Evolutionary conservation across 1,140 invertebrate genomes (phyloP).

Genomic region (Notospermus geniculatus): DNA sequence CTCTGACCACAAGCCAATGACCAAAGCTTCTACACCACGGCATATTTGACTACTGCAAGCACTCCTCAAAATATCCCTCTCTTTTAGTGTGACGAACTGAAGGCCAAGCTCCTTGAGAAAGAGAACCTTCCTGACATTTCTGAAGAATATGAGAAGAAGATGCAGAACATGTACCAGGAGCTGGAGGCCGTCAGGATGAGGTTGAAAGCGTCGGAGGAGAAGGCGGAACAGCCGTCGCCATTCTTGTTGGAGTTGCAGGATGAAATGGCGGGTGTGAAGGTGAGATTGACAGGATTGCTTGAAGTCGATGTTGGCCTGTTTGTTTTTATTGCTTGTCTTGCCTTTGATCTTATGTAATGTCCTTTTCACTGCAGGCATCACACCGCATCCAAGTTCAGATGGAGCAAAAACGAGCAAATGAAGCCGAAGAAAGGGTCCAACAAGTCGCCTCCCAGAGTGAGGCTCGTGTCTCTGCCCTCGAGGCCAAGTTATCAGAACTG

Average conservation of each 20-base stretch:
- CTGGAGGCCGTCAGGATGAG: conserved; percentile 66
- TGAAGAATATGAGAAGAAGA: conserved; percentile 56
- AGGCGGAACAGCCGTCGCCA: conserved; percentile 64
- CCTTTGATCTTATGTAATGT: neutral
- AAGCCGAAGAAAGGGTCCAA: conserved; percentile 46
- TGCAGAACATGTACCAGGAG: conserved; percentile 64
- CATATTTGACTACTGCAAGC: too few relatives aligned
- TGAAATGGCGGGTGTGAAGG: conserved; percentile 70
- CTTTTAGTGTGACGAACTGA: conserved; percentile 35
- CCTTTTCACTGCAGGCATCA: conserved; percentile 53
- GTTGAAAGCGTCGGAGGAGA: conserved; percentile 62
- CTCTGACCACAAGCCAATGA: too few relatives aligned
- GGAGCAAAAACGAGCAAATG: conserved; percentile 45
- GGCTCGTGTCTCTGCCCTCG: conserved; percentile 72
- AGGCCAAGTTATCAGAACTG: conserved; percentile 75
- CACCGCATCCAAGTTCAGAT: conserved; percentile 51
- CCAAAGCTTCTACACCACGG: too few relatives aligned
- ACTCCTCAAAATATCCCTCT: neutral
- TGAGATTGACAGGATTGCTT: conserved; percentile 12
- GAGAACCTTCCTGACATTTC: conserved; percentile 27
- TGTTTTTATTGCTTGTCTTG: too few relatives aligned
- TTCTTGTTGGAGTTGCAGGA: conserved; percentile 67
- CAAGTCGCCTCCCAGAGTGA: conserved; percentile 62
- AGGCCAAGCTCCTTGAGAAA: conserved; percentile 28
- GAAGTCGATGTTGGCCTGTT: too few relatives aligned